Evolutionary conservation across 1,140 invertebrate species (phyloP), one percentile per base, ranked within the genome.

Genomic region (Cotesia glomerata): DNA sequence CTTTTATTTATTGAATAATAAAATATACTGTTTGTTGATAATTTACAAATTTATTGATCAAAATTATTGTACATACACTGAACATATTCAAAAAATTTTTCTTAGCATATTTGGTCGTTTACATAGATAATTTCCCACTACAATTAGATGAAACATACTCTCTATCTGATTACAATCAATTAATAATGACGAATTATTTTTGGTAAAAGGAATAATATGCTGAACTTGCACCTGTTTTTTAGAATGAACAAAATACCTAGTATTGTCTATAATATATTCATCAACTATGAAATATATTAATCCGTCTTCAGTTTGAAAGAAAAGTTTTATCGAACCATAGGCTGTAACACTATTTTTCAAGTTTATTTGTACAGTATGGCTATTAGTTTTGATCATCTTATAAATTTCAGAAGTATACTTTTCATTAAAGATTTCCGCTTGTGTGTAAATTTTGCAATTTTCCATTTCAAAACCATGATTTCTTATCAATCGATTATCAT

Each of bases 381-480:
- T 78, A 54, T 78, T 78, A 13, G 73, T 76, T 74, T 78, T 75
- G 9, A 56, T 76, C 1, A 32, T 39, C 66, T 78, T 76, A 45
- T 78, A 75, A 32, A 74, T 69, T 66, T 71, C 56, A 16, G 75
- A 78, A 34, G 77, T 76, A 56, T 74, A 76, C 11, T 56, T 69
- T 73, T 78, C 69, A 14, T 61, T 39, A 51, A 39, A 14, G 14
- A 76, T 72, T 65, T 49, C 51, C 13, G 75, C 69, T 71, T 68
- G 70, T n/a, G 32, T 49, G 61, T 67, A 71, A 72, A 78, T 71
- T 13, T 61, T n/a, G 9, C 73, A 13, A 65, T 71, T 67, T n/a
- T 69, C 34, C 9, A 32, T 16, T 39, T 61, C 18, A 32, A 63
- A 14, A 39, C 62, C 18, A 13, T 67, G 18, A 35, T 36, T 49